Evolutionary conservation across 2,888 invertebrate species (phyloP).

Genomic region (Creontiades dilutus): DNA sequence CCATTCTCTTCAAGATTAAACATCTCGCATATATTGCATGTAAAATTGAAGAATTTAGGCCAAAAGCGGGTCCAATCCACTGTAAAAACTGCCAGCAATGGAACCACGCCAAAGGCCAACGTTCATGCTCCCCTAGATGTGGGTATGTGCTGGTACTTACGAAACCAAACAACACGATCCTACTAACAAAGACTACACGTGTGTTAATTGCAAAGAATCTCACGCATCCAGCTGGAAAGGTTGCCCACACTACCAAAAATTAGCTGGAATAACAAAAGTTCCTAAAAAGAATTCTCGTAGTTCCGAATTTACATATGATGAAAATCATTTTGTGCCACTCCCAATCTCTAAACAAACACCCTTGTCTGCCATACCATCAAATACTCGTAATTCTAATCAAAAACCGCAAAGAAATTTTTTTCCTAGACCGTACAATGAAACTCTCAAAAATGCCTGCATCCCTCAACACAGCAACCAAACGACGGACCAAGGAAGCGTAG

Average conservation of each 20-base stretch:
- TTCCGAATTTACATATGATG: background rate
- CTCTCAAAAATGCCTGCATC: background rate
- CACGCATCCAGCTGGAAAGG: slow-evolving; percentile 47
- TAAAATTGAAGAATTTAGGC: slow-evolving; percentile 28
- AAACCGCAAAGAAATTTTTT: background rate
- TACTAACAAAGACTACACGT: background rate
- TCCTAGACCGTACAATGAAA: background rate
- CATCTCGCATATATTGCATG: slow-evolving; percentile 7
- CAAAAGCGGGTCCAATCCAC: slow-evolving; percentile 12
- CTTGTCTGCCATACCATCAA: too few relatives aligned
- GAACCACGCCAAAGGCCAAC: too few relatives aligned
- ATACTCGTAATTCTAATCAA: background rate
- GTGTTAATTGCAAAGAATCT: slow-evolving; percentile 9
- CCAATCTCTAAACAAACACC: too few relatives aligned
- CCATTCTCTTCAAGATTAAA: background rate
- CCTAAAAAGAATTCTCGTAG: background rate
- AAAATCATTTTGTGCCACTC: background rate
- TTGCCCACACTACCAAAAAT: slow-evolving; percentile 14
- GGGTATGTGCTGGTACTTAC: background rate
- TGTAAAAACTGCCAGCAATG: slow-evolving; percentile 40
- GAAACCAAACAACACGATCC: background rate
- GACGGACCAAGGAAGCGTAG: background rate
- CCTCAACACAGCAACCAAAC: background rate
- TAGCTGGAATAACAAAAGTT: background rate
- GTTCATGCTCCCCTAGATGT: background rate